phyloP scores from a whole-genome alignment of 2,113 vertebrate genomes.

The Sorex fumeus region DNA sequence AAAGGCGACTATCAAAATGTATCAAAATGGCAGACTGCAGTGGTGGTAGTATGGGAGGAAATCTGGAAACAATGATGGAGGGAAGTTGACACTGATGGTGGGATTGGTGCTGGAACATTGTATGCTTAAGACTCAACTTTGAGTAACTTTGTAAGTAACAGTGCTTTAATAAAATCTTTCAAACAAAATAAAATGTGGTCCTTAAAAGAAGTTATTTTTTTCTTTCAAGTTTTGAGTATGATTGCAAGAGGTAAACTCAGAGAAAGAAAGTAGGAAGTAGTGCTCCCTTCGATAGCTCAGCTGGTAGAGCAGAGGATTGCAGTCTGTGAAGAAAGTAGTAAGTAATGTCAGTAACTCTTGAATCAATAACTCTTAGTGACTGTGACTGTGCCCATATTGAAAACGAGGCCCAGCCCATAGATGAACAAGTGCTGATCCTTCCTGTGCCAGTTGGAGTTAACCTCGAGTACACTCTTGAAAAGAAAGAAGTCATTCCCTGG shows the following conservation, averaged over 20 bases:
- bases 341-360: background rate
- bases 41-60: no score
- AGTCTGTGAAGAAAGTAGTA: conserved; percentile 69
- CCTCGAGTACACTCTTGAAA: background rate
- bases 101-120: no score
- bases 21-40: no score
- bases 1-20: no score
- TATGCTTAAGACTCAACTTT: no score
- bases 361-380: background rate
- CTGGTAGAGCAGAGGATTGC: conserved; percentile 95
- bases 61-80: no score
- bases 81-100: no score
- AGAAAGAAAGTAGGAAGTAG: background rate
- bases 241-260: background rate
- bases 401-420: background rate
- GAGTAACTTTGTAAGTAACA: no score
- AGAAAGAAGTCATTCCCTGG: background rate
- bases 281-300: conserved; percentile 94
- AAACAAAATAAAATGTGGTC: no score
- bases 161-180: no score
- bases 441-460: background rate
- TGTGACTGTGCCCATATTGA: background rate
- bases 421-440: background rate
- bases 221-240: background rate
- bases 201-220: no score